Conservation (phyloP, 2,888 invertebrate genomes). For the Sinodicranocentrus sp. region DNA sequence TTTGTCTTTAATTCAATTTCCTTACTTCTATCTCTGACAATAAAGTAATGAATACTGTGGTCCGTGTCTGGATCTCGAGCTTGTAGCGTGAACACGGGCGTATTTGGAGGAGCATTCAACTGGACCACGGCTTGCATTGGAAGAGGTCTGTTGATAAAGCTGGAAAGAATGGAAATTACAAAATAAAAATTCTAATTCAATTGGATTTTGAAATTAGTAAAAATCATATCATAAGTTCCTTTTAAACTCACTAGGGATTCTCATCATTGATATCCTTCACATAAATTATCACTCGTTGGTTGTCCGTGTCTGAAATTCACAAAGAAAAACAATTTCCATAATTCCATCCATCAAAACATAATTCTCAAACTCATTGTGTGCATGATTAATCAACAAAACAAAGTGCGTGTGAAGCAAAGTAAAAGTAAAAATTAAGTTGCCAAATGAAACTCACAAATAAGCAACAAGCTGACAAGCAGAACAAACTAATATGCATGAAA, state of each 20-base stretch:
- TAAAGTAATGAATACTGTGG: constrained; percentile 97
- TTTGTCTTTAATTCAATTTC: no score
- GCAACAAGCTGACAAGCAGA: no score
- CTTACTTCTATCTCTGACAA: constrained; percentile 90
- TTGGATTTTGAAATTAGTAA: no score
- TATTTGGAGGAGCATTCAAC: constrained; percentile 95
- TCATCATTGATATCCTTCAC: constrained; percentile 98
- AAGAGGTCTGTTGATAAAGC: constrained; percentile 95
- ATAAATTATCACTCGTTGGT: constrained; percentile 95
- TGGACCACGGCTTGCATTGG: constrained; percentile 99
- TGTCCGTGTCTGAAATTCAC: constrained; percentile 90
- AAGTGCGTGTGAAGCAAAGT: no score
- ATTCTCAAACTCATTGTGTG: no score
- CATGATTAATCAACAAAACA: no score
- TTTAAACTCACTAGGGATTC: constrained; percentile 84
- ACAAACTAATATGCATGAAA: no score
- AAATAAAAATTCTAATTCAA: not conserved
- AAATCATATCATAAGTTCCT: not conserved
- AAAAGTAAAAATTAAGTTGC: no score
- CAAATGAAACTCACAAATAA: no score
- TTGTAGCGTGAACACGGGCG: constrained; percentile 97
- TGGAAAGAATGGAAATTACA: constrained; percentile 14
- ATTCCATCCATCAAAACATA: no score
- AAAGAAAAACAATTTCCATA: no score
- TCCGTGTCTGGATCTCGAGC: constrained; percentile 98